Evolutionary conservation across 2,797 vertebrate genomes (phyloP), one percentile per base, ranked within the genome.

Genomic region (Morelia viridis): DNA sequence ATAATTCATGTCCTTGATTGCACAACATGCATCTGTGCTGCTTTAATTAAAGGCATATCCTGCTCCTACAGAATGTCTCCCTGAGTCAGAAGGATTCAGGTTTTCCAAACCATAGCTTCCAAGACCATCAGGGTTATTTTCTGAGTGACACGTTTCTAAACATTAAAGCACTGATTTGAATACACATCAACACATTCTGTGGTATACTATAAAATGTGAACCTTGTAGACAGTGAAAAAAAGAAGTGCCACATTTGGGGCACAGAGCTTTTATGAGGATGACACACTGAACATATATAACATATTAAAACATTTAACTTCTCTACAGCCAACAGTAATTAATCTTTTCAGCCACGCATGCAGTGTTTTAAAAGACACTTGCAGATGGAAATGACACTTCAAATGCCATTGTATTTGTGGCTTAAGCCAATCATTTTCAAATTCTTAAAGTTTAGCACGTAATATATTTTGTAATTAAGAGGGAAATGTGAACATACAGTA

Each of bases 131-230:
- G 96, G 97, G 97, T 98, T 97, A 97, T 96, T 97, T 97, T 97
- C 95, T 98, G 97, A 97, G 97, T 97, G 97, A 96, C 97, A 98
- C 97, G 96, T 98, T 98, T 98, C 97, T 94, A 97, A 98, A 98
- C 97, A 98, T 97, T 98, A 97, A 97, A 98, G 97, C 97, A 97
- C 96, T 95, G 95, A 97, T 97, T 97, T 97, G 96, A 97, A 97
- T 97, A 97, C 94, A 97, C 97, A 97, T 97, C 97, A 98, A 98
- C 97, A 98, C 98, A 97, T 98, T 97, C 97, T 97, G 97, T 96
- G 92, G 96, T 12, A 96, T 97, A 97, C 97, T 97, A 96, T 96
- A 97, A 98, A 97, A 98, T 0, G 94, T 96, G 97, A 97, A 97
- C 97, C 97, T 97, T 97, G 97, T 97, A 97, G 97, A 97, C 97